These are phyloP conservation scores for Crax fasciolata DNA, from an alignment of 2,797 vertebrate species.

Conservation along the genomic window DNA sequence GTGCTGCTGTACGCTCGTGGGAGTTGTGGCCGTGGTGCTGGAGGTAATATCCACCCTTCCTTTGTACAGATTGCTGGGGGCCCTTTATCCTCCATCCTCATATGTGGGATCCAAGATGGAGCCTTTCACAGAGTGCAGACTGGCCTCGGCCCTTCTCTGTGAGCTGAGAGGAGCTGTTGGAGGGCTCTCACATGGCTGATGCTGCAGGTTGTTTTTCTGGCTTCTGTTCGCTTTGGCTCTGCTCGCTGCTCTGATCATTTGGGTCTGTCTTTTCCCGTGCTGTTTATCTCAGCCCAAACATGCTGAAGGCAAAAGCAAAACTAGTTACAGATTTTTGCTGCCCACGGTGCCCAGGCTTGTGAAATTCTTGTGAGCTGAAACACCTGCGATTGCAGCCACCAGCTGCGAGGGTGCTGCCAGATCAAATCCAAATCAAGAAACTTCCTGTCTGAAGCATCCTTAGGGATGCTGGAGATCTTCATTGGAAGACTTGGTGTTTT, in stretches of 20 bases:
- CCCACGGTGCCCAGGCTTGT: not conserved
- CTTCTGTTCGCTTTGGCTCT: not conserved
- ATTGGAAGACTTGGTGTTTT: not conserved
- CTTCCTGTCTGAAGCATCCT: not conserved
- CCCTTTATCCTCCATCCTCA: not conserved
- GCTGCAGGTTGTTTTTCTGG: not conserved
- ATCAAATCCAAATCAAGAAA: not conserved
- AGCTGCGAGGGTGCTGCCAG: not conserved
- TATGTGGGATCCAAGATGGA: not conserved
- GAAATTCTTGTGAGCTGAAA: not conserved
- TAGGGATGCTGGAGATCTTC: not conserved
- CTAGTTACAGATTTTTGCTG: not conserved
- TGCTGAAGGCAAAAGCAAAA: constrained; percentile 25
- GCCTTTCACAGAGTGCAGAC: not conserved
- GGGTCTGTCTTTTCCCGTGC: not conserved
- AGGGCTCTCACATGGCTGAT: not conserved
- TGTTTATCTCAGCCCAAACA: constrained; percentile 20
- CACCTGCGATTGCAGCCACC: not conserved
- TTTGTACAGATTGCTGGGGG: not conserved
- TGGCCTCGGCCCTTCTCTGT: not conserved
- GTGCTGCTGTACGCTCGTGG: not conserved
- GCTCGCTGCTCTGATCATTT: not conserved
- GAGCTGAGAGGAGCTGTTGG: not conserved
- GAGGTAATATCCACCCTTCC: not conserved
- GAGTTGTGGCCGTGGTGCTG: not conserved